Base-by-base conservation (phyloP, 2,888 invertebrate species). In the Drosophila multiciliata region DNA sequence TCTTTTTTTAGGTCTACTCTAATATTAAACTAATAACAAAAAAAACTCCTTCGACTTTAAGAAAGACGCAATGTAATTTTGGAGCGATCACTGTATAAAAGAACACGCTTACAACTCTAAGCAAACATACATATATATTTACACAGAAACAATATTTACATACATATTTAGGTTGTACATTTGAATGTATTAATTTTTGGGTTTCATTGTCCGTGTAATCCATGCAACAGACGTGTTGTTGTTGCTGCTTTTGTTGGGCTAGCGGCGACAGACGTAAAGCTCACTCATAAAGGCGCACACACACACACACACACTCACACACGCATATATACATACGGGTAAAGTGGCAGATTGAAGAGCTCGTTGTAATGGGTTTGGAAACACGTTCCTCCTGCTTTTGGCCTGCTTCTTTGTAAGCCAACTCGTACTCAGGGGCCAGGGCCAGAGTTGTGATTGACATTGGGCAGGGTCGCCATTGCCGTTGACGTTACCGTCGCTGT, bases 321-420 rank as follows among this genome's bases (percentile, higher is more conserved):
- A 26, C 20, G 45, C 32, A 59, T 42, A 66, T 52, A 72, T 29
- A 66, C 62, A 58, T 53, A 49, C 35, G 20, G 23, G 69, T 15
- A 58, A 23, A 57, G 53, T 54, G 50, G 52, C 62, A 57, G 32
- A 66, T 48, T 59, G 58, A 69, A 66, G 75, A 74, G 78, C 73
- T 78, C 73, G 82, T 77, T 85, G 86, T 82, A 86, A 87, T 82
- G 75, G 68, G 54, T 70, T 68, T 74, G 75, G 80, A 83, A 83
- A 83, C 84, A 76, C 77, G 82, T 82, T 84, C 83, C 81, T 77
- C 71, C 81, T 75, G 80, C 82, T 82, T 74, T 78, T 87, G 87
- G 84, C 87, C 85, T 78, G 85, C 79, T 83, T 81, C 79, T 79
- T 75, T 74, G 78, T 78, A 78, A 78, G 75, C 78, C 79, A 75